Conservation (phyloP, 1,140 invertebrate species). For the Bemisia tabaci region DNA sequence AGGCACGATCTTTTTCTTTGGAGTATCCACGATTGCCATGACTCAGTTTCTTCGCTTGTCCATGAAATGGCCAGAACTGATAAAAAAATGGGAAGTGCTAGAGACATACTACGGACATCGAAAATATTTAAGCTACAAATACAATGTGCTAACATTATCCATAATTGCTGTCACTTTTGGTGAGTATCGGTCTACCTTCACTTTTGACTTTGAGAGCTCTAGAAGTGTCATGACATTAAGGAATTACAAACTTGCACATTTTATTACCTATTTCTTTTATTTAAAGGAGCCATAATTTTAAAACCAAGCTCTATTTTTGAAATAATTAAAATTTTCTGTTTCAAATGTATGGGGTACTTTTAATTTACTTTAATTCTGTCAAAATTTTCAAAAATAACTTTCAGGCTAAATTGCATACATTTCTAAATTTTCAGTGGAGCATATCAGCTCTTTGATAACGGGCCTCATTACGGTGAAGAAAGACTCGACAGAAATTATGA, state of each 20-base stretch:
- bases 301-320: no score
- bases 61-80: neutral
- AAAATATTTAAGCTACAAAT: neutral
- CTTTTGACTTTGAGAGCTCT: no score
- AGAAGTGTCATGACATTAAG: no score
- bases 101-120: neutral
- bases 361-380: no score
- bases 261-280: no score
- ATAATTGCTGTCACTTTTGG: neutral
- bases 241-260: no score
- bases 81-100: neutral
- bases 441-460: constrained; percentile 11
- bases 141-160: neutral
- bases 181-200: no score
- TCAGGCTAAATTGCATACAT: no score
- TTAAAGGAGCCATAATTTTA: no score
- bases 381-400: no score
- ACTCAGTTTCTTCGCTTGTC: neutral
- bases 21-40: neutral
- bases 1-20: neutral
- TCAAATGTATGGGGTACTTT: no score
- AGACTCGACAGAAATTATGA: constrained; percentile 9
- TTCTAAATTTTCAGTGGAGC: constrained; percentile 15
- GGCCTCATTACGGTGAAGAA: constrained; percentile 5
- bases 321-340: no score